Percentiles rank a stretch among this genome's conserved stretches.
These are phyloP conservation scores for Tragopan temminckii DNA, from an alignment of 2,797 vertebrate species.

Conservation along the genomic window DNA sequence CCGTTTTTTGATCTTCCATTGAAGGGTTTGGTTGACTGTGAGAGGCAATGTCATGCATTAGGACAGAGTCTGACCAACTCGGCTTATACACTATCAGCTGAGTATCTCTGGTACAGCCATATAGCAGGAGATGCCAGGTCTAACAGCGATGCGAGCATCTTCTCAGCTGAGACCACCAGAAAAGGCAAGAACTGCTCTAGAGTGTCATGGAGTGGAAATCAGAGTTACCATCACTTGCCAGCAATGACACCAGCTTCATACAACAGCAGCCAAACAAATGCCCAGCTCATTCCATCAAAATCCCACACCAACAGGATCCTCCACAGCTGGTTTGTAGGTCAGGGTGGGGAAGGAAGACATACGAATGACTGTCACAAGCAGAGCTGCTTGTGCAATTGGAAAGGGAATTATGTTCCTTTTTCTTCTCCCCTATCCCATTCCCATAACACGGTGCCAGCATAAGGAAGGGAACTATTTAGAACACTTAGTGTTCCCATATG, in stretches of 20 bases:
- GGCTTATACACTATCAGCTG: neutral
- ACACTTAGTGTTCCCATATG: neutral
- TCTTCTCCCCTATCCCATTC: neutral
- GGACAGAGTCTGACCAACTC: neutral
- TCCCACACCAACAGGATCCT: neutral
- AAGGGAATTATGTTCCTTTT: neutral
- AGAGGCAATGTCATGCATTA: neutral
- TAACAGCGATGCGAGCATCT: neutral
- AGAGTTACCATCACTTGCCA: neutral
- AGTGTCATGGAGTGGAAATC: neutral
- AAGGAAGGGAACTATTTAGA: neutral
- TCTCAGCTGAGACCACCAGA: neutral
- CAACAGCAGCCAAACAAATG: neutral
- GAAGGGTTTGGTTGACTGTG: neutral
- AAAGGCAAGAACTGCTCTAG: neutral
- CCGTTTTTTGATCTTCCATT: neutral
- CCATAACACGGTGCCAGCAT: neutral
- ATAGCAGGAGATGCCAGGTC: neutral
- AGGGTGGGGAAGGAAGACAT: neutral
- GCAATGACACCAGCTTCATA: neutral
- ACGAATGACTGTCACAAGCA: neutral
- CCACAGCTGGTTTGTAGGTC: neutral
- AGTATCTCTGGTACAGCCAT: neutral
- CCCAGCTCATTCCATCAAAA: neutral
- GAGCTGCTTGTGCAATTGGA: neutral